Percentiles rank a stretch among this genome's conserved stretches.
Conservation (phyloP, 2,113 vertebrate species). For the Cinclus mexicanus region DNA sequence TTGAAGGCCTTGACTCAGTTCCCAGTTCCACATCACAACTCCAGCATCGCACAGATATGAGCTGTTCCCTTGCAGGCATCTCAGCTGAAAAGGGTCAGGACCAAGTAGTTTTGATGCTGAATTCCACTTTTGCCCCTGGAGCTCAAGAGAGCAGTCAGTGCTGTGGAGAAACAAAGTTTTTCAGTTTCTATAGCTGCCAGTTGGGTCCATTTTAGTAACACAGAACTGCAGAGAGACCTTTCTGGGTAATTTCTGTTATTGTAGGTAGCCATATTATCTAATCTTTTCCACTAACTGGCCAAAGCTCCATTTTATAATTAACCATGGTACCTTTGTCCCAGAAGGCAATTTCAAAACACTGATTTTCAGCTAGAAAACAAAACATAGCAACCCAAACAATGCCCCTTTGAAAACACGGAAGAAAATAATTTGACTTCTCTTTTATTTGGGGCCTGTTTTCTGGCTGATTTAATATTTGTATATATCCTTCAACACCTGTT, state of each 20-base stretch:
- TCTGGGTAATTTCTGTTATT: not conserved
- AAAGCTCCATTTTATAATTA: not conserved
- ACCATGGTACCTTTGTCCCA: not conserved
- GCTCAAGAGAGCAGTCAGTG: not conserved
- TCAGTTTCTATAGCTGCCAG: not conserved
- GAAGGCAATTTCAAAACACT: not conserved
- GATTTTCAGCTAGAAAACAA: conserved; percentile 16
- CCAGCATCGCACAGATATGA: not conserved
- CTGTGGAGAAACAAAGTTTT: not conserved
- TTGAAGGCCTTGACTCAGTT: not conserved
- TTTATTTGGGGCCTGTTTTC: not conserved
- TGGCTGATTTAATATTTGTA: not conserved
- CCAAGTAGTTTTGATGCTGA: not conserved
- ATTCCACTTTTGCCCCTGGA: not conserved
- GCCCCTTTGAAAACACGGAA: not conserved
- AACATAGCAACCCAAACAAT: not conserved
- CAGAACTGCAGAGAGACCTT: not conserved
- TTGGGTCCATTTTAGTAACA: not conserved
- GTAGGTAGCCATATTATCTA: not conserved
- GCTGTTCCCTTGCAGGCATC: not conserved
- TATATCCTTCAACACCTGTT: conserved; percentile 32
- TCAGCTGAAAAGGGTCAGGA: not conserved
- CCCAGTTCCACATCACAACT: not conserved
- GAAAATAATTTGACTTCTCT: not conserved
- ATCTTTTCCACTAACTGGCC: not conserved